Base-by-base conservation (phyloP, 1,140 invertebrate species). In the Hesperophylax magnus region DNA sequence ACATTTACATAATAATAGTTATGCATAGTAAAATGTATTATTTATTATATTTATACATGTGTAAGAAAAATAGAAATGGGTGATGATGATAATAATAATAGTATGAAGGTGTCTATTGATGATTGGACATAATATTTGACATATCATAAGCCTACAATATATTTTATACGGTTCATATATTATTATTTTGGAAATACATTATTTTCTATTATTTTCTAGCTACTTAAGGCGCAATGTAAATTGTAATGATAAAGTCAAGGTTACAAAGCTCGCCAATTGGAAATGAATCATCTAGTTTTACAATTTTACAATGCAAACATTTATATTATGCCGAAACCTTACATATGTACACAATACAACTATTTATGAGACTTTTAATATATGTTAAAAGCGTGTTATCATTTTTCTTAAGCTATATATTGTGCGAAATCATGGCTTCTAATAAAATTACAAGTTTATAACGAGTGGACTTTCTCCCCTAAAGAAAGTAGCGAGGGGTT, bases 171-270 rank as follows among this genome's bases (percentile, higher is more conserved):
- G 27, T 24, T 74, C 53, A 56, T 34, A 47, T 72, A 39, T 2
- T 63, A n/a, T 34, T 47, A 39, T 47, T 47, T 56, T 74, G 71
- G 71, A 74, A 74, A 74, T 47, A 47, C 39, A 47, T 47, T 47
- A 47, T 74, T n/a, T n/a, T 56, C 71, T 74, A 74, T 54, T 24
- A 74, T 74, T 74, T 78, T 63, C 58, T 78, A 78, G 75, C 76
- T 82, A 82, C 58, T 78, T 78, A 82, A 82, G 81, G 81, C 81
- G 81, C 81, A 82, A 82, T 82, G 67, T 63, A 78, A 80, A 78
- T 82, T 58, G 79, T 74, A 82, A 81, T 78, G 75, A 69, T 77
- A 69, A 54, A 71, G 71, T 76, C 72, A 65, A 65, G 61, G 71
- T 81, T 81, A 81, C 75, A 78, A 81, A 81, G 80, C 80, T 81